Base-by-base conservation (phyloP, 2,113 vertebrate genomes). In the Menura novaehollandiae region DNA sequence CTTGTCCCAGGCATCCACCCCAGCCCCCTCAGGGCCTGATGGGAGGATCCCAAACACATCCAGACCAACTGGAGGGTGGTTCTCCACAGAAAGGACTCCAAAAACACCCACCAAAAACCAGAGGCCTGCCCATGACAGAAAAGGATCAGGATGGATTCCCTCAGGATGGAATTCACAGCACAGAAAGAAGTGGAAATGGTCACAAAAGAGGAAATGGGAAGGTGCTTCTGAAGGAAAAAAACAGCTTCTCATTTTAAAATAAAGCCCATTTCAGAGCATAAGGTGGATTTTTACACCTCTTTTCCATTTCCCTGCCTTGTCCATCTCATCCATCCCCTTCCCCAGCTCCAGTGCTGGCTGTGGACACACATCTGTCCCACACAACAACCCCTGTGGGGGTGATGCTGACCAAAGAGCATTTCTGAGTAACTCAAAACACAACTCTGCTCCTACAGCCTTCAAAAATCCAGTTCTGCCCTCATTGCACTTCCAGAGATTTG, bases 1-100 rank as follows among this genome's bases (percentile, higher is more conserved):
- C 0, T 0, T 7, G 23, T 3, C 63, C 63, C 63, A 35, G 0
- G 26, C 35, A 52, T 6, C 51, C 11, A 5, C 33, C 62, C 5
- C 2, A 41, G 39, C 6, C 41, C 47, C 37, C 10, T 1, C 23
- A 8, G 41, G 1, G 32, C 68, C 91, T 41, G 51, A 3, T 1
- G n/a, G 1, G 3, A 53, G 24, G 39, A 13, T 41, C 13, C 39
- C 39, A 41, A 41, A 41, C 39, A 41, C 39, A 41, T 41, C 39
- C 39, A 41, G 13, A 41, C 39, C 39, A 41, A 41, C 39, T 41
- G 1, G 3, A 53, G 24, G 35, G 53, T 5, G 33, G 11, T 13
- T 66, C 52, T 30, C 35, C 14, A 7, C 1, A 59, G 17, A 44
- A 26, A 74, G 33, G 26, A 12, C 5, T 9, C 74, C 68, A 26